A percentile compares a stretch with the other conserved stretches of the same genome.
phyloP scores from a whole-genome alignment of 2,797 vertebrate species.

The Sternotherus odoratus region DNA sequence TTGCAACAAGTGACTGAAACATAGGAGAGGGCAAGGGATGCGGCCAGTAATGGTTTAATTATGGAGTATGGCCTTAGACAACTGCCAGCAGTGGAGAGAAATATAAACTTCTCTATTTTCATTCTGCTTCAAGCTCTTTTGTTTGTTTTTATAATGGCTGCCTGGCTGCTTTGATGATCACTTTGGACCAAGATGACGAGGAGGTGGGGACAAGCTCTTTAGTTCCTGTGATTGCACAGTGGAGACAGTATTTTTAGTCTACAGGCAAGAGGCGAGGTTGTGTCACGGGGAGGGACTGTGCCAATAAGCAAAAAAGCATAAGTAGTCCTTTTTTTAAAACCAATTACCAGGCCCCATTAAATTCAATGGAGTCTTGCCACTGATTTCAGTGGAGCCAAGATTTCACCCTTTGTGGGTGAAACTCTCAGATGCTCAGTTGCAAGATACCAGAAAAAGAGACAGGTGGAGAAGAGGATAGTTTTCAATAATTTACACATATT shows the following conservation, averaged over 20 bases:
- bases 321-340: not conserved
- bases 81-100: not conserved
- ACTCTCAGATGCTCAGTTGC: not conserved
- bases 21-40: too few species aligned
- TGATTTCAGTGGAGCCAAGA: not conserved
- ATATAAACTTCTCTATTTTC: not conserved
- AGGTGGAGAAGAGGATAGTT: not conserved
- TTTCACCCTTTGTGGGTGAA: not conserved
- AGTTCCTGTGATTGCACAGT: not conserved
- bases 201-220: not conserved
- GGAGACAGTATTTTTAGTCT: not conserved
- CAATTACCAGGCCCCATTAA: not conserved
- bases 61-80: not conserved
- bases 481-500: not conserved
- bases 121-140: not conserved
- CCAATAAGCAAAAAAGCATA: not conserved
- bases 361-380: not conserved
- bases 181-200: not conserved
- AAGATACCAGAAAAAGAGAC: not conserved
- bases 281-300: not conserved
- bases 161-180: rapidly evolving
- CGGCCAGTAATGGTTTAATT: not conserved
- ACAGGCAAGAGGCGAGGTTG: not conserved
- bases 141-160: not conserved
- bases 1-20: too few species aligned